Evolutionary conservation across 2,888 invertebrate species (phyloP).

Genomic region (Drosophila yooni): DNA sequence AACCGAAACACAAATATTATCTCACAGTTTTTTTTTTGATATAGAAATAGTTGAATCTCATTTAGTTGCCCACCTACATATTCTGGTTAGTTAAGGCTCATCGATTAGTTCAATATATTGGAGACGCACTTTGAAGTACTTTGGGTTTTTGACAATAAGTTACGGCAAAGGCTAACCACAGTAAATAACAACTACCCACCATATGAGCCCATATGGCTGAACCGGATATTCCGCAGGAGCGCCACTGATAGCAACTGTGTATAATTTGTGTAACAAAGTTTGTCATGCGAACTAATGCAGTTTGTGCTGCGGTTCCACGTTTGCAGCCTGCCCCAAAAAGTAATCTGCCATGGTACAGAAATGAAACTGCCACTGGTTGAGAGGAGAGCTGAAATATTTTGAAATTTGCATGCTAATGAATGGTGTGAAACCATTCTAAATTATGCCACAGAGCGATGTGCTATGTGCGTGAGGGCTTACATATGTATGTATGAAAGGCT

Average conservation of each 20-base stretch:
- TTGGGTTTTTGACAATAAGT: slow-evolving; percentile 33
- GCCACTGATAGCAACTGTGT: slow-evolving; percentile 33
- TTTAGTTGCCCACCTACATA: no score
- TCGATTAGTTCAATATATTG: background rate
- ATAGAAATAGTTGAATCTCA: background rate
- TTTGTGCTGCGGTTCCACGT: slow-evolving; percentile 39
- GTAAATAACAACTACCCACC: slow-evolving; percentile 4
- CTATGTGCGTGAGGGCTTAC: background rate
- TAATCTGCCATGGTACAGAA: slow-evolving; percentile 7
- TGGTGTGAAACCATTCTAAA: slow-evolving; percentile 50
- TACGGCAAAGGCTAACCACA: slow-evolving; percentile 24
- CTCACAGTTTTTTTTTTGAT: no score
- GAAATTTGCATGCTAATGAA: slow-evolving; percentile 74
- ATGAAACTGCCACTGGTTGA: slow-evolving; percentile 11
- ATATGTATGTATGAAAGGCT: slow-evolving; percentile 11
- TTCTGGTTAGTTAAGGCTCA: no score
- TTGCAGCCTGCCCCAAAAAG: slow-evolving; percentile 18
- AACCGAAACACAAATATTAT: background rate
- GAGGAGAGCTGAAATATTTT: slow-evolving; percentile 58
- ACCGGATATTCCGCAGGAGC: slow-evolving; percentile 17
- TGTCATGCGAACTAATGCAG: slow-evolving; percentile 64
- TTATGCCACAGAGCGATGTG: slow-evolving; percentile 22
- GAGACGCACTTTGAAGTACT: background rate
- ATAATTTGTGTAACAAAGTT: slow-evolving; percentile 67
- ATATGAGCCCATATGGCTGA: slow-evolving; percentile 6